These are phyloP conservation scores for Cataglyphis cursor DNA, from an alignment of 2,888 invertebrate species.

Conservation along the genomic window DNA sequence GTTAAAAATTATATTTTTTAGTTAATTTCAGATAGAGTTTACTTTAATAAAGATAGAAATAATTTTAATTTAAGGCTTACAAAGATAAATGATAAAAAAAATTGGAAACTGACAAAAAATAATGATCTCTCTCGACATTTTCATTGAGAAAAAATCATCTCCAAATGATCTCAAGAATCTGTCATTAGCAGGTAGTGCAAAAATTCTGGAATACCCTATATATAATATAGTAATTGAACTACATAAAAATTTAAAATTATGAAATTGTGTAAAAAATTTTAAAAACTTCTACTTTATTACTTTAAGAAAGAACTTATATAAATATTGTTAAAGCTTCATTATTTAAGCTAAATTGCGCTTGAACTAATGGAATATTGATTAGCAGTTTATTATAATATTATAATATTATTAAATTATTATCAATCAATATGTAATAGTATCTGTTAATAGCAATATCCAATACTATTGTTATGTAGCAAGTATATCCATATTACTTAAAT, in stretches of 20 bases:
- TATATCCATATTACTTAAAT: background rate
- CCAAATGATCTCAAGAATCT: too few species aligned
- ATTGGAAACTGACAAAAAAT: too few species aligned
- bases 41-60: too few species aligned
- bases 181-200: too few species aligned
- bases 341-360: constrained; percentile 18
- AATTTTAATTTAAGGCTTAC: too few species aligned
- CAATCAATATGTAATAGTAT: constrained; percentile 26
- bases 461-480: constrained; percentile 18
- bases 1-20: too few species aligned
- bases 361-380: constrained; percentile 22
- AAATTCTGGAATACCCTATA: too few species aligned
- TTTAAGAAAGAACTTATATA: constrained; percentile 36
- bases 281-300: constrained; percentile 14
- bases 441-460: constrained; percentile 32
- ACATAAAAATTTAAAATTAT: constrained; percentile 5
- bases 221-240: background rate
- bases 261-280: background rate
- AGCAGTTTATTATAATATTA: constrained; percentile 25
- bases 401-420: constrained; percentile 29
- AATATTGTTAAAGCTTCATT: constrained; percentile 17
- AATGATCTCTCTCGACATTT: too few species aligned
- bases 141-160: too few species aligned
- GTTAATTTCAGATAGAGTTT: too few species aligned
- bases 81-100: too few species aligned